Percentiles rank a stretch among this genome's conserved stretches.
Evolutionary conservation across 2,888 invertebrate species (phyloP).

Genomic region (Plebejus argus): DNA sequence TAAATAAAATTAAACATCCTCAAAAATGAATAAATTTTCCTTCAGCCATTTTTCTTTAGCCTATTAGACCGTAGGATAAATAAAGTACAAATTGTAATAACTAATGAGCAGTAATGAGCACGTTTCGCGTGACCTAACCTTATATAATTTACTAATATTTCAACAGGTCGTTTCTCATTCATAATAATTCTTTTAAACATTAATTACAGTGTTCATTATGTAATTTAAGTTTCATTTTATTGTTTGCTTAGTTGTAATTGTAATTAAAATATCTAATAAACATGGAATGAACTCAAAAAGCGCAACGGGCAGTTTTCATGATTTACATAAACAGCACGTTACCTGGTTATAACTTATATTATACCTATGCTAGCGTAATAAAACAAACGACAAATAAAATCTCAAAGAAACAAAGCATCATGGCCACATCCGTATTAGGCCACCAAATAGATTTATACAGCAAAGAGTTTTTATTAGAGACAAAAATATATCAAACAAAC

Average conservation of each 20-base stretch:
- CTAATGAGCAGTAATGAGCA: background rate
- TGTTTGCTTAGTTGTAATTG: no score
- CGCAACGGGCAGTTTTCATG: background rate
- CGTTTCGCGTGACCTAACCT: background rate
- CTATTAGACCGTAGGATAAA: background rate
- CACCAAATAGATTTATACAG: conserved; percentile 42
- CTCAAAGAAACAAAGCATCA: conserved; percentile 12
- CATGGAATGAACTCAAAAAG: background rate
- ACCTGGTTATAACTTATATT: no score
- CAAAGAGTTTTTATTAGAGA: conserved; percentile 49
- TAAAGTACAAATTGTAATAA: background rate
- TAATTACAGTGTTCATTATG: background rate
- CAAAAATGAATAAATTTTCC: background rate
- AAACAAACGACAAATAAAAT: conserved; percentile 11
- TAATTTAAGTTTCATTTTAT: background rate
- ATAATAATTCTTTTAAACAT: background rate
- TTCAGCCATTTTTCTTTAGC: background rate
- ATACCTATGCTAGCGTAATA: background rate
- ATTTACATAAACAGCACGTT: background rate
- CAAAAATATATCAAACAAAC: conserved; percentile 66
- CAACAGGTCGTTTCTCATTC: background rate
- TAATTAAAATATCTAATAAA: background rate
- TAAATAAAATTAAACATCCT: background rate
- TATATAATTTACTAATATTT: background rate
- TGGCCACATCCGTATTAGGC: conserved; percentile 29